Percentiles rank a stretch among this genome's conserved stretches.
phyloP scores from a whole-genome alignment of 2,113 vertebrate genomes.

The Cyanoramphus novaezelandiae region DNA sequence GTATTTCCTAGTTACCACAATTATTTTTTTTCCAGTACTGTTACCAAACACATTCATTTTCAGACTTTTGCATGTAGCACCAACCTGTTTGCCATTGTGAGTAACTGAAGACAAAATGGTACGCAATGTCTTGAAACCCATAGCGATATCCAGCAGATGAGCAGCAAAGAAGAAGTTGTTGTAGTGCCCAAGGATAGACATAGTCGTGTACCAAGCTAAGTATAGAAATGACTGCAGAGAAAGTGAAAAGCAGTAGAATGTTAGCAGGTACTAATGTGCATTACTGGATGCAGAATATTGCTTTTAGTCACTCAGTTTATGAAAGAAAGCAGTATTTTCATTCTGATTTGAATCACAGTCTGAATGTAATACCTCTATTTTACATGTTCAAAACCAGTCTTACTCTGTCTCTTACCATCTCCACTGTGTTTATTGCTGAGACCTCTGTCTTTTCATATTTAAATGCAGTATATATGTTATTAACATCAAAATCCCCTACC shows the following conservation, averaged over 20 bases:
- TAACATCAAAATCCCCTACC: not conserved
- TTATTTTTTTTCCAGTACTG: not conserved
- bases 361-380: not conserved
- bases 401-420: not conserved
- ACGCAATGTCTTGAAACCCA: conserved; percentile 97
- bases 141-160: conserved; percentile 95
- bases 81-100: conserved; percentile 98
- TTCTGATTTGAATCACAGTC: not conserved
- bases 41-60: not conserved
- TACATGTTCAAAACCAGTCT: not conserved
- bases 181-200: conserved; percentile 98
- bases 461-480: not conserved
- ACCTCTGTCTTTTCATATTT: not conserved
- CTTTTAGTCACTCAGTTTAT: not conserved
- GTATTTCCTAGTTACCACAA: not conserved
- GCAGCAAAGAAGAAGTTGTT: conserved; percentile 99
- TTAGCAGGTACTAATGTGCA: not conserved
- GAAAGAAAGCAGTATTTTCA: not conserved
- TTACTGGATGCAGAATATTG: accelerated
- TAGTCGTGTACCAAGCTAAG: conserved; percentile 96
- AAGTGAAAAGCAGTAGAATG: not conserved
- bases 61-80: not conserved
- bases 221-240: conserved; percentile 90
- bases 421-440: not conserved
- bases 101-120: conserved; percentile 98